Base-by-base conservation (phyloP, 2,113 vertebrate genomes). In the Chamaetylas fuelleborni region DNA sequence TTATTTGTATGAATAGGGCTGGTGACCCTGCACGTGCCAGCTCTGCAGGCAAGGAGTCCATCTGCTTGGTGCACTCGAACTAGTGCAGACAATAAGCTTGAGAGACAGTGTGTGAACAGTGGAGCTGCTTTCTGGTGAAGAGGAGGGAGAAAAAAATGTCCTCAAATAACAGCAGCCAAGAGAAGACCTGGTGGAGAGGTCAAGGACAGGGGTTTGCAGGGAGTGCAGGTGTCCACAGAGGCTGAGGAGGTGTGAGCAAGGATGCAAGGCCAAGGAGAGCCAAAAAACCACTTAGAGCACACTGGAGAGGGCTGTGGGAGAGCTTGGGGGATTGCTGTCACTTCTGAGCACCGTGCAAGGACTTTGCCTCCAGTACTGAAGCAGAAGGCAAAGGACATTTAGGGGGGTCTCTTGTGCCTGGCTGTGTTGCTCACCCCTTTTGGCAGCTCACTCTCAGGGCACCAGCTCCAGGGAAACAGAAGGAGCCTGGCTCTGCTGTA, bases 171-270 rank as follows among this genome's bases (percentile, higher is more conserved):
- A 64, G 26, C 54, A 81, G 19, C n/a, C 69, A 26, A 28, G 48
- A 76, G 31, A 31, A 81, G 85, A 74, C 16, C 40, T 4, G 2
- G 3, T 8, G 56, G 47, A 71, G 67, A 76, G 42, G 62, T 76
- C 53, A 71, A 43, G 65, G 65, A 66, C 1, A 0, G 26, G 29
- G n/a, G 7, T 34, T 65, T 58, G 12, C 9, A 0, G 24, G 1
- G 4, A 12, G 31, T 29, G 38, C 62, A 53, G 45, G 47, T 10
- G 71, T 6, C 51, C 2, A 2, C 60, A 43, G 69, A 38, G 73
- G 19, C 15, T 60, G 78, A 47, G 67, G 11, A 67, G 45, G 42
- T 50, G 38, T 53, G 43, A 95, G 61, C 12, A 26, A 33, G 57
- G 61, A 29, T 74, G 57, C 40, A 34, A 62, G 25, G 70, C 26